phyloP scores from a whole-genome alignment of 2,888 invertebrate species.

The Ormyrus labotus region DNA sequence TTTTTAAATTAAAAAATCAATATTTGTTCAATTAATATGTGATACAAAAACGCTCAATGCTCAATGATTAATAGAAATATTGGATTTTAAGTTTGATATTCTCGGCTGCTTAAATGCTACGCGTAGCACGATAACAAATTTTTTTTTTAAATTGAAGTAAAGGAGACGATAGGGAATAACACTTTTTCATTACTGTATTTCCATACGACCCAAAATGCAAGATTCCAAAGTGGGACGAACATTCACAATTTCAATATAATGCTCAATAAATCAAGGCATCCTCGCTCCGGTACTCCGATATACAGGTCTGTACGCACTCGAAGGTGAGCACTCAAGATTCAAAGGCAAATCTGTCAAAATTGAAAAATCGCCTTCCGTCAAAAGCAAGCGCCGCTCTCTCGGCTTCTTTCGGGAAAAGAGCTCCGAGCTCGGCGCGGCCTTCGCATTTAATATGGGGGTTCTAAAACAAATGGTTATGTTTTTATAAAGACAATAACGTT shows the following conservation, averaged over 20 bases:
- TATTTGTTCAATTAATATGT: too few relatives aligned
- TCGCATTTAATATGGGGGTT: conserved; percentile 65
- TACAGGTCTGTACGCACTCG: background rate
- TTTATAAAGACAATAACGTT: conserved; percentile 74
- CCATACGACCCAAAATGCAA: too few relatives aligned
- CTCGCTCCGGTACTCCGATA: conserved; percentile 1
- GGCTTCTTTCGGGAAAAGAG: conserved; percentile 42
- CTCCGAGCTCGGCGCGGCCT: conserved; percentile 19
- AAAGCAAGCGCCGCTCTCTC: conserved; percentile 18
- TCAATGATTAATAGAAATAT: too few relatives aligned
- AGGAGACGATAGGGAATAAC: too few relatives aligned
- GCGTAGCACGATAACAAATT: too few relatives aligned
- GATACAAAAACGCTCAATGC: too few relatives aligned
- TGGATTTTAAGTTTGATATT: too few relatives aligned
- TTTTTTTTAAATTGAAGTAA: too few relatives aligned
- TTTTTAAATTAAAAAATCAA: too few relatives aligned
- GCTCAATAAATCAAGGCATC: conserved; percentile 43
- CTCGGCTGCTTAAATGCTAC: too few relatives aligned
- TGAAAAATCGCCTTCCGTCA: conserved; percentile 54
- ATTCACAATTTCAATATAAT: background rate
- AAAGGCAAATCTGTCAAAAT: conserved; percentile 52
- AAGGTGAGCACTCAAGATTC: conserved; percentile 12
- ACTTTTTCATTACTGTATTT: too few relatives aligned
- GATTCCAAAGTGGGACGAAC: too few relatives aligned
- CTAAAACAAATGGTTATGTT: conserved; percentile 73